phyloP scores from a whole-genome alignment of 2,888 invertebrate species.

The Oxystoma pomonae region DNA sequence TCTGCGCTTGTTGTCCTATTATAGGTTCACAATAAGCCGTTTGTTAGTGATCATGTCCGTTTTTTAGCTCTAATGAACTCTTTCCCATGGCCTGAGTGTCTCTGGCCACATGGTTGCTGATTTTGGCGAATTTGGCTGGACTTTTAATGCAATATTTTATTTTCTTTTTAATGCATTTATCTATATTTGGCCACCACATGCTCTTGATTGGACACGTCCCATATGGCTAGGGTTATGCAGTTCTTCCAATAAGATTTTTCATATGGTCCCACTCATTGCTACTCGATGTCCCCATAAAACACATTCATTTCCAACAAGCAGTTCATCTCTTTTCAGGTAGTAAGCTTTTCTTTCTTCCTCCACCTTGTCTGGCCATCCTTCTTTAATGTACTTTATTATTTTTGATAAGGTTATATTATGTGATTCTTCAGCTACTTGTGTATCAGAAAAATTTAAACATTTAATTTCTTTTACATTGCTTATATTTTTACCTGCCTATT shows the following conservation, averaged over 20 bases:
- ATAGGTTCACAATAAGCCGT: background rate
- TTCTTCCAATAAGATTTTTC: background rate
- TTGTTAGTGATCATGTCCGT: background rate
- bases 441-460: constrained; percentile 1
- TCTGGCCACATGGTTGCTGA: background rate
- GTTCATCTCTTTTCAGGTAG: background rate
- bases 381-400: background rate
- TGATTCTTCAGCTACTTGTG: background rate
- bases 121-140: background rate
- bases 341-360: background rate
- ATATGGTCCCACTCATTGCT: background rate
- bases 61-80: background rate
- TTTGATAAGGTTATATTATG: background rate
- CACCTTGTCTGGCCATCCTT: background rate
- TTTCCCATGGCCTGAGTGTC: background rate
- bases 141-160: too few relatives aligned
- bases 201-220: background rate
- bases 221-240: background rate
- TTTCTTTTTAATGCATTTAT: too few relatives aligned
- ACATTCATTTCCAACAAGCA: background rate
- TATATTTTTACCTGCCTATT: background rate
- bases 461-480: background rate
- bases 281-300: too few relatives aligned
- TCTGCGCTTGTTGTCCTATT: background rate
- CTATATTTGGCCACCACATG: background rate